A percentile compares a stretch with the other conserved stretches of the same genome.
Evolutionary conservation across 1,140 invertebrate genomes (phyloP).

Genomic region (Leucophenga varia): DNA sequence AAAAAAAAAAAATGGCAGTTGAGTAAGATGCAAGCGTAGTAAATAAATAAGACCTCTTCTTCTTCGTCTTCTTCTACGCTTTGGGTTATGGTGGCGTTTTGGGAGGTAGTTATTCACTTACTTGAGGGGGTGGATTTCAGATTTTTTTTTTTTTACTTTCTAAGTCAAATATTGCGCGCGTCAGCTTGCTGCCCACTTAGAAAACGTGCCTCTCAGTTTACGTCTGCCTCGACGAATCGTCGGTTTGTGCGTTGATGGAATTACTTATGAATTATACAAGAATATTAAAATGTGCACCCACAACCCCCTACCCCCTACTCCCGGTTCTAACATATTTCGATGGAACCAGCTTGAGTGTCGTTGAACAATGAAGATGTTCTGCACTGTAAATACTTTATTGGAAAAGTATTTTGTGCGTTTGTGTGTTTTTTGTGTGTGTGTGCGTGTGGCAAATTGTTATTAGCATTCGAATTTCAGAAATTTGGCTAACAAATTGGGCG

Average conservation of each 20-base stretch:
- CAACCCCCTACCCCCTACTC: background rate
- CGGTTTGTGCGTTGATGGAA: constrained; percentile 49
- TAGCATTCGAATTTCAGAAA: background rate
- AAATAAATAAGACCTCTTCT: too few species aligned
- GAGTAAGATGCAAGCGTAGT: too few species aligned
- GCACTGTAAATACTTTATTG: constrained; percentile 32
- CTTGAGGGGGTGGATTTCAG: background rate
- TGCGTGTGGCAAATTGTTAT: constrained; percentile 47
- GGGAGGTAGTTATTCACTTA: constrained; percentile 10
- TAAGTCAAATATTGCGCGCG: constrained; percentile 18
- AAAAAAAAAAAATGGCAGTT: background rate
- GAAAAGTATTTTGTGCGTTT: constrained; percentile 31
- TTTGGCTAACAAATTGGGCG: constrained; percentile 37
- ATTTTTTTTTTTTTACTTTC: background rate
- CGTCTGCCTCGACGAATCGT: too few species aligned
- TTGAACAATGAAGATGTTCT: too few species aligned
- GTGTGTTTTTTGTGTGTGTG: too few species aligned
- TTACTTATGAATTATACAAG: constrained; percentile 57
- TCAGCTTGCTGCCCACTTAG: constrained; percentile 55
- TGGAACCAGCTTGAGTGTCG: too few species aligned
- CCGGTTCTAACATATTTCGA: too few species aligned
- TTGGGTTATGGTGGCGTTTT: background rate
- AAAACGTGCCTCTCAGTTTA: too few species aligned
- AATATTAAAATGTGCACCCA: constrained; percentile 50
- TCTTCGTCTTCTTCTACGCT: too few species aligned